phyloP scores from a whole-genome alignment of 2,888 invertebrate genomes.

The Meta bourneti region DNA sequence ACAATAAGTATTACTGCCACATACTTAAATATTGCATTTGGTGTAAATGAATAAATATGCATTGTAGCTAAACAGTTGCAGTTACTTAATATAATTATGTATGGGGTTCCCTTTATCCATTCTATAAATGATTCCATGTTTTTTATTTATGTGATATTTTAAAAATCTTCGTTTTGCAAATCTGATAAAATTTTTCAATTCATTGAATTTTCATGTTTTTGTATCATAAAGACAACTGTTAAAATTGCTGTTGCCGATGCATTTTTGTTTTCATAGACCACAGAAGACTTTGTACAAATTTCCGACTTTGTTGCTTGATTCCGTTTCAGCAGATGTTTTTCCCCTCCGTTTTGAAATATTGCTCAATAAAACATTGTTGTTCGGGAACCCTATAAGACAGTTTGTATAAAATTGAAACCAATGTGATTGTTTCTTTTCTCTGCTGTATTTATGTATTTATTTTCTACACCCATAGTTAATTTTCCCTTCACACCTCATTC shows the following conservation, averaged over 20 bases:
- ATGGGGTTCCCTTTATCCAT: slow-evolving; percentile 31
- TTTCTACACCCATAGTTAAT: background rate
- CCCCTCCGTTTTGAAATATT: slow-evolving; percentile 10
- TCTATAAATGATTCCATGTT: slow-evolving; percentile 15
- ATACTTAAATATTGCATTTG: slow-evolving; percentile 13
- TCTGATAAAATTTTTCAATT: background rate
- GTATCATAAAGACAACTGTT: background rate
- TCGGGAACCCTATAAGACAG: slow-evolving; percentile 27
- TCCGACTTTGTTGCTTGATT: background rate
- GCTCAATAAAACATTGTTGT: slow-evolving; percentile 52
- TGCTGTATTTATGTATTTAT: background rate
- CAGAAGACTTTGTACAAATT: background rate
- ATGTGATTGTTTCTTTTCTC: background rate
- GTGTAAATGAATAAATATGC: background rate
- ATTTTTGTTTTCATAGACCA: background rate
- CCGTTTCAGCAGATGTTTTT: background rate
- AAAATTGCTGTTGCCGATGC: background rate
- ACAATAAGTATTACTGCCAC: slow-evolving; percentile 63
- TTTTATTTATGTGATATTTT: background rate
- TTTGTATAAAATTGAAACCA: slow-evolving; percentile 4
- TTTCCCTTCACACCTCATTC: slow-evolving; percentile 59
- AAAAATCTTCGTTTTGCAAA: background rate
- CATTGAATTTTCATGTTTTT: background rate
- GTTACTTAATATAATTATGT: slow-evolving; percentile 12
- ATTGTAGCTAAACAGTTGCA: slow-evolving; percentile 16